Base-by-base conservation (phyloP, 1,140 invertebrate species). In the Leptestheria dahalacensis region DNA sequence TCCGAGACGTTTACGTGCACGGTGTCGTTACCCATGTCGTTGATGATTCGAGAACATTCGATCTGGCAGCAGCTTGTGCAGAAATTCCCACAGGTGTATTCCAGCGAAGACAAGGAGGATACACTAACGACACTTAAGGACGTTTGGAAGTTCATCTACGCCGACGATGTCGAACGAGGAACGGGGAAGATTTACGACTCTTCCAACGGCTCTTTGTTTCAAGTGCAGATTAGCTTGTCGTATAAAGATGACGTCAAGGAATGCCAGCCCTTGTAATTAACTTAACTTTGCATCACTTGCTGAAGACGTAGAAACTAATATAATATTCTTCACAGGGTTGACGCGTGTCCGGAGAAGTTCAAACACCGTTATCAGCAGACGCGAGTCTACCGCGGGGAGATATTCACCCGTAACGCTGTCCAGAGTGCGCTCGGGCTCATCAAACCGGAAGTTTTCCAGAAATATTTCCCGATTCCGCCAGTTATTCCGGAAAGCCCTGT, bases 141-240 rank as follows among this genome's bases (percentile, higher is more conserved):
- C 64, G 72, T 77, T 50, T 84, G 81, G 80, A 84, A 83, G 68
- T 77, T 75, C 70, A 69, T 77, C 53, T 65, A 72, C 65, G 70
- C 76, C 53, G 68, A 74, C 12, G 60, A 70, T 59, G 67, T 82
- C 57, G 71, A 74, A 52, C 54, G 70, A 21, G 57, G 65, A 28
- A 67, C 77, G 23, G 69, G 68, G 1, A 77, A 75, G 57, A 65
- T 64, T 52, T 73, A 73, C 47, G 71, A 75, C 57, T 68, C 61
- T 65, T 11, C 67, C 70, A 57, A 65, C 74, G 64, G 77, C 78
- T 41, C 72, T 74, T 6, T 75, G 82, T 65, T 71, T 73, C 55
- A 57, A 18, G 72, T 83, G 33, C 74, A 76, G 57, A 63, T 82
- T 24, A 69, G 63, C 61, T 71, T 78, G 47, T 57, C 62, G 0